Evolutionary conservation across 2,888 invertebrate genomes (phyloP).

Genomic region (Cantharis lateralis): DNA sequence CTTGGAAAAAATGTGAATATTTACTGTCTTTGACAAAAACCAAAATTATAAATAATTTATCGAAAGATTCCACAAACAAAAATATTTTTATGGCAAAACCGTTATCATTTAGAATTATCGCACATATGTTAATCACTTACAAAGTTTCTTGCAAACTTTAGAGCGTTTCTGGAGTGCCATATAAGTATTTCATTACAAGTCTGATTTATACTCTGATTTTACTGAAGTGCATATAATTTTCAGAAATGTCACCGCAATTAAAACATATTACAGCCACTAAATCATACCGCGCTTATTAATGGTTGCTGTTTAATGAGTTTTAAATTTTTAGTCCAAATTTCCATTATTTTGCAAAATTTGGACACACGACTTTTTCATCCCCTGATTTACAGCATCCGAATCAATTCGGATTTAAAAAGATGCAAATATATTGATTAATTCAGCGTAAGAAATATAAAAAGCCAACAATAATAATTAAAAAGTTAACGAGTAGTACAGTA

Average conservation of each 20-base stretch:
- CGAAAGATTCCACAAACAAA: not conserved
- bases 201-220: slow-evolving; percentile 49
- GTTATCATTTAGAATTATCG: not conserved
- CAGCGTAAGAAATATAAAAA: slow-evolving; percentile 3
- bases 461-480: not conserved
- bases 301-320: slow-evolving; percentile 11
- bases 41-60: not conserved
- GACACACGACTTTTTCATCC: not conserved
- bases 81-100: not conserved
- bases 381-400: not conserved
- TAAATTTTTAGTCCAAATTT: not conserved
- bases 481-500: not conserved
- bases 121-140: slow-evolving; percentile 14
- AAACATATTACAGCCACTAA: slow-evolving; percentile 13
- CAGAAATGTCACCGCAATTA: slow-evolving; percentile 6
- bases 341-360: not conserved
- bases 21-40: not conserved
- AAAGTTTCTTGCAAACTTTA: slow-evolving; percentile 15
- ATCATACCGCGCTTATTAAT: slow-evolving; percentile 8
- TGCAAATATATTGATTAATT: slow-evolving; percentile 10
- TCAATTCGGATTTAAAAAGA: not conserved
- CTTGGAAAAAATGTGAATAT: not conserved
- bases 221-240: slow-evolving; percentile 22
- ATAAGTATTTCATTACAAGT: slow-evolving; percentile 56
- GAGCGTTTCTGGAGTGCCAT: slow-evolving; percentile 36